Evolutionary conservation across 1,140 invertebrate species (phyloP), one percentile per base, ranked within the genome.

Genomic region (Delia radicum): DNA sequence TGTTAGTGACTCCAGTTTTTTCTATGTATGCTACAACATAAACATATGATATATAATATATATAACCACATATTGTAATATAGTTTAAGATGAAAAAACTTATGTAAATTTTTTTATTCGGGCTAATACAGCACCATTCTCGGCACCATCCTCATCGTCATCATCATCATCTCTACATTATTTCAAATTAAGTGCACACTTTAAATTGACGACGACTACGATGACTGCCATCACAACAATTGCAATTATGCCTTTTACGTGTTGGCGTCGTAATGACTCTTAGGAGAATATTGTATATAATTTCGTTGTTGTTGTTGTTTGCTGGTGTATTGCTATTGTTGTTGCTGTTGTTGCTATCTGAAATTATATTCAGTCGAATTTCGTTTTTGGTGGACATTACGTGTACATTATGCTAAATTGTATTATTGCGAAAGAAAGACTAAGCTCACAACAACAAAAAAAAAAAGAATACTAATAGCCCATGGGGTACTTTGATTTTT

Each of bases 401-500:
- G 48, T 55, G 48, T 55, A 21, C 21, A 55, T 55, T 55, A 55
- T 55, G 48, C 48, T 55, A 55, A 55, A 55, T 55, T 55, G 48
- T 55, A 24, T 55, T 7, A 55, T 55, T 55, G n/a, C 37, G 37
- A 42, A 42, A 42, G 18, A 55, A n/a, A 55, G 48, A 21, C n/a
- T n/a, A n/a, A n/a, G n/a, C n/a, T n/a, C n/a, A n/a, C n/a, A n/a
- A n/a, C n/a, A n/a, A n/a, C n/a, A 18, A 55, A 21, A 21, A 21
- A 21, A 21, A 55, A 8, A 21, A 18, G n/a, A n/a, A 21, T 4
- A 55, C 48, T 55, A 55, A 55, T 55, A 55, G 48, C 48, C 48
- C 48, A 55, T 55, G 48, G 48, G 48, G 48, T 55, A 55, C 48
- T 55, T 55, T 55, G 48, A 55, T 55, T 55, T 55, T 55, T 55